Base-by-base conservation (phyloP, 2,113 vertebrate genomes). In the Amphiprion percula region DNA sequence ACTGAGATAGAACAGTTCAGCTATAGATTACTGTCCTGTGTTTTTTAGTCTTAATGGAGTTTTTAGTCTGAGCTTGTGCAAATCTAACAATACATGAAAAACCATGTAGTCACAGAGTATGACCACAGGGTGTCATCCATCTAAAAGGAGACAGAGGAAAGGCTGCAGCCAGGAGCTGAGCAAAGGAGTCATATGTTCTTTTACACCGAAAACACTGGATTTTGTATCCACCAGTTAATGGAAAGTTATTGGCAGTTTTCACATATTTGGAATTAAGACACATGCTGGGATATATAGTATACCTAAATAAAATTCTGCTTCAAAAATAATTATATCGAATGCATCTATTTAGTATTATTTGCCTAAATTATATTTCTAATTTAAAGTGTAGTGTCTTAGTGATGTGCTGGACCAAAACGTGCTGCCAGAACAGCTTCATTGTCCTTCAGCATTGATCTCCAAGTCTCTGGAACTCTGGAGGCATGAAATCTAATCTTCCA, bases 121-220 rank as follows among this genome's bases (percentile, higher is more conserved):
- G 26, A 19, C 89, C 91, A 88, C 86, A 59, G 82, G 88, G 70
- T 89, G 91, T 84, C 89, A 67, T 15, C 53, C 47, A 72, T 80
- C 58, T 56, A 67, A 82, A 71, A 59, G 52, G 21, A 69, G 24
- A 80, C 14, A 10, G 50, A n/a, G 2, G 1, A 17, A 17, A 7
- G 26, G 10, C 28, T 68, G 14, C 1, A 58, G 46, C 14, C 24
- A 49, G n/a, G 28, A 56, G 26, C 54, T 28, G 33, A 58, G 37
- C 14, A 21, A n/a, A 15, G 0, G 33, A 33, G 2, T 14, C 23
- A 24, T 62, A 30, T 15, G 50, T 66, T 39, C 60, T 50, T 30
- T 17, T 72, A 16, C 33, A 67, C 26, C 53, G 17, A 65, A 14
- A 62, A 63, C 16, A 11, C 5, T 33, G 17, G 30, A 65, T 68